A percentile compares a stretch with the other conserved stretches of the same genome.
phyloP scores from a whole-genome alignment of 2,113 vertebrate genomes.

The Oreochromis spilurus region DNA sequence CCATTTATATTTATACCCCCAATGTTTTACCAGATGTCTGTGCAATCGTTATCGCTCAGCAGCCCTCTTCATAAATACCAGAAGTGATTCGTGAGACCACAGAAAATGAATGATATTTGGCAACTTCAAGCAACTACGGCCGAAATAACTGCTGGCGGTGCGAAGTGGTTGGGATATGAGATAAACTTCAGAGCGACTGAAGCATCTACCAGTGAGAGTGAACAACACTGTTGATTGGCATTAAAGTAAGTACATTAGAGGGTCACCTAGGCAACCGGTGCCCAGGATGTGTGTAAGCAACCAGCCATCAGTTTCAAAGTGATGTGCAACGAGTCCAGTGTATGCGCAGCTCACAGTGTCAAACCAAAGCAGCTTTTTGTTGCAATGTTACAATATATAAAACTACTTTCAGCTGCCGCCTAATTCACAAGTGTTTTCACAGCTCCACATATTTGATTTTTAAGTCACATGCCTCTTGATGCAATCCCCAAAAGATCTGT shows the following conservation, averaged over 20 bases:
- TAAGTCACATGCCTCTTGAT: background rate
- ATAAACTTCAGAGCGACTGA: background rate
- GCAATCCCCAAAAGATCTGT: background rate
- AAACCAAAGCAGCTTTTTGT: background rate
- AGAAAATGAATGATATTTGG: background rate
- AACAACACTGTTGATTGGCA: background rate
- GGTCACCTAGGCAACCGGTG: background rate
- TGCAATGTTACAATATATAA: background rate
- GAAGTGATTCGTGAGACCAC: background rate
- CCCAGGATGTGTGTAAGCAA: background rate
- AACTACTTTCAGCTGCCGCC: background rate
- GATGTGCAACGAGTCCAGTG: background rate
- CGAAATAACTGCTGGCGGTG: no score
- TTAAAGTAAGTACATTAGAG: background rate
- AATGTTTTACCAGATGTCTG: background rate
- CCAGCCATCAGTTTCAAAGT: background rate
- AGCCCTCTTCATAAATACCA: background rate
- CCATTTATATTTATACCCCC: background rate
- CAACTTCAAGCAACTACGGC: background rate
- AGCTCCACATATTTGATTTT: background rate
- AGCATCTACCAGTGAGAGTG: background rate
- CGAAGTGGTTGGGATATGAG: background rate
- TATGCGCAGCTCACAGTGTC: background rate
- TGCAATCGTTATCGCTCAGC: background rate
- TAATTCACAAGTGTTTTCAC: background rate